Evolutionary conservation across 2,888 invertebrate species (phyloP).

Genomic region (Pollenia amentaria): DNA sequence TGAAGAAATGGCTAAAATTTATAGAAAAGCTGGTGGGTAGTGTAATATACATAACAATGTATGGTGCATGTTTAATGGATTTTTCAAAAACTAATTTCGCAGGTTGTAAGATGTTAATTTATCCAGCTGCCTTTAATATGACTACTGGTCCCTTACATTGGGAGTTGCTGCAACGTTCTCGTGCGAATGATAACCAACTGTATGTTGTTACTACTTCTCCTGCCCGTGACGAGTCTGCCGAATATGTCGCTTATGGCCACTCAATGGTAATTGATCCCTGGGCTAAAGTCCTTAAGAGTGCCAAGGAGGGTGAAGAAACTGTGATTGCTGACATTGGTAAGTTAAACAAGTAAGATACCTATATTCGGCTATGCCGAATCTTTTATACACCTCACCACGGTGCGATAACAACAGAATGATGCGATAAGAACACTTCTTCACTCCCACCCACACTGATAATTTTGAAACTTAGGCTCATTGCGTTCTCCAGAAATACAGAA

Average conservation of each 20-base stretch:
- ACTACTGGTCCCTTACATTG: constrained; percentile 98
- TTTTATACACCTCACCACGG: too few species aligned
- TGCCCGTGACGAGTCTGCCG: constrained; percentile 90
- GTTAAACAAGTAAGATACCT: neutral
- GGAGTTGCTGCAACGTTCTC: constrained; percentile 92
- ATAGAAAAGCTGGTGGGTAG: constrained; percentile 86
- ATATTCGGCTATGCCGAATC: too few species aligned
- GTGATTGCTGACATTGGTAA: constrained; percentile 91
- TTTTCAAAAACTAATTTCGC: neutral
- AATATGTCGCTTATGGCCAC: constrained; percentile 97
- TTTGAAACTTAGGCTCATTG: too few species aligned
- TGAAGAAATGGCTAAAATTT: constrained; percentile 92
- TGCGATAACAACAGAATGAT: too few species aligned
- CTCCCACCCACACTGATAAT: too few species aligned
- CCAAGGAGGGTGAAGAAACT: constrained; percentile 89
- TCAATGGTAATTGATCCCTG: constrained; percentile 93
- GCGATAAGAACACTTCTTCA: too few species aligned
- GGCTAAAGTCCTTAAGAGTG: constrained; percentile 88
- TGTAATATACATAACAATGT: too few species aligned
- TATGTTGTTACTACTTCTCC: constrained; percentile 95
- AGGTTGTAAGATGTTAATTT: constrained; percentile 94
- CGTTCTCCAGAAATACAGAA: too few species aligned
- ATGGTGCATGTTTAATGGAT: too few species aligned
- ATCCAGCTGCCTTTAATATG: constrained; percentile 98
- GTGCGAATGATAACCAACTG: constrained; percentile 95